Evolutionary conservation across 1,140 invertebrate genomes (phyloP).

Genomic region (Coboldia fuscipes): DNA sequence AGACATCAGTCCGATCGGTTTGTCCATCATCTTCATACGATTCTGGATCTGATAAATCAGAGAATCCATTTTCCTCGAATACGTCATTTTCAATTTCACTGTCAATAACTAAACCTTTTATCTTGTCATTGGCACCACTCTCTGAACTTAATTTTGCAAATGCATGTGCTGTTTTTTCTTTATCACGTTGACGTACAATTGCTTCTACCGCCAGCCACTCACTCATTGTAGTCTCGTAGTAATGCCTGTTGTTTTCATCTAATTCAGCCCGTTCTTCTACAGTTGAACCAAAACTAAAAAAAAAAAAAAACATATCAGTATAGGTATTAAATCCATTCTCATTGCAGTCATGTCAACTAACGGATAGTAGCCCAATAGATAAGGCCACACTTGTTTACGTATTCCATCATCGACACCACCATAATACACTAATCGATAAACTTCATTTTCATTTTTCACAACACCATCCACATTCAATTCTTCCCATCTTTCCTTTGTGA

Average conservation of each 20-base stretch:
- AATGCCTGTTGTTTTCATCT: slow-evolving; percentile 40
- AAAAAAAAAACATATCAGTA: not conserved
- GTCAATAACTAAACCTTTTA: slow-evolving; percentile 11
- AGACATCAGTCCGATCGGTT: slow-evolving; percentile 23
- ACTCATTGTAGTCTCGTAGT: slow-evolving; percentile 77
- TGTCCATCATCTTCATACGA: slow-evolving; percentile 21
- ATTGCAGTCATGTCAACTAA: slow-evolving; percentile 7
- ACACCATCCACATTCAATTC: slow-evolving; percentile 34
- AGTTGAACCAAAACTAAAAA: slow-evolving; percentile 42
- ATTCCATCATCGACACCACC: slow-evolving; percentile 63
- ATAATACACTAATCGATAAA: slow-evolving; percentile 68
- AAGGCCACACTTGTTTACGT: slow-evolving; percentile 76
- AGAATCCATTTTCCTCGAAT: slow-evolving; percentile 21
- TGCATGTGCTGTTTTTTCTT: slow-evolving; percentile 39
- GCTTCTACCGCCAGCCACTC: slow-evolving; percentile 88
- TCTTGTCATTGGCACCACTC: slow-evolving; percentile 21
- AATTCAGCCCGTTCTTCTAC: slow-evolving; percentile 41
- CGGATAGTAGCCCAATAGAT: slow-evolving; percentile 67
- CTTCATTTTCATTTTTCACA: slow-evolving; percentile 39
- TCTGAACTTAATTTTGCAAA: slow-evolving; percentile 36
- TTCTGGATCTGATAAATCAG: slow-evolving; percentile 19
- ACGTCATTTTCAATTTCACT: slow-evolving; percentile 18
- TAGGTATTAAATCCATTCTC: not conserved
- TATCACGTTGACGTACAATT: slow-evolving; percentile 68
- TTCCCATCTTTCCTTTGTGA: slow-evolving; percentile 47